A percentile compares a stretch with the other conserved stretches of the same genome.
Evolutionary conservation across 1,140 invertebrate species (phyloP).

Genomic region (Zeugodacus cucurbitae): DNA sequence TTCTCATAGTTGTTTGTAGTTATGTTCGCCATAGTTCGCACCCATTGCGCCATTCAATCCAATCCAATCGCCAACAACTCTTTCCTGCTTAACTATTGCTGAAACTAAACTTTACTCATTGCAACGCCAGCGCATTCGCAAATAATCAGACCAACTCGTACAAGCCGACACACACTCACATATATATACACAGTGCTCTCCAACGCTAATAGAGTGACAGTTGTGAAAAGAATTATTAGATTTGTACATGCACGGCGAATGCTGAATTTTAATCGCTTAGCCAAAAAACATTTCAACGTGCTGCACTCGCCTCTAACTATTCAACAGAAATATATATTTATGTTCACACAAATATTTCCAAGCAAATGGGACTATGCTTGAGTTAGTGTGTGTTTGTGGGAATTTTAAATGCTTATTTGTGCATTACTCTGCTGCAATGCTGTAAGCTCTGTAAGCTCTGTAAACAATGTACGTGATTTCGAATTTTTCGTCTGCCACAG

Average conservation of each 20-base stretch:
- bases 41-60: background rate
- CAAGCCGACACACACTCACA: background rate
- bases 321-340: background rate
- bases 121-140: background rate
- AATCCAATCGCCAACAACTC: background rate
- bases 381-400: background rate
- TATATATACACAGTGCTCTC: background rate
- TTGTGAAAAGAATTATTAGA: slow-evolving; percentile 62
- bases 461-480: slow-evolving; percentile 24
- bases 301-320: background rate
- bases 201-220: slow-evolving; percentile 60
- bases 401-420: background rate
- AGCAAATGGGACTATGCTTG: background rate
- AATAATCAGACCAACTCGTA: background rate
- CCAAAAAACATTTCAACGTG: slow-evolving; percentile 16
- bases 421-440: background rate
- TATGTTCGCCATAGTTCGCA: background rate
- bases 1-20: background rate
- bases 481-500: slow-evolving; percentile 5
- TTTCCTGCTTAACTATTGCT: background rate
- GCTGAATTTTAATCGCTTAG: slow-evolving; percentile 46
- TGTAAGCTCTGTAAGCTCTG: slow-evolving; percentile 19
- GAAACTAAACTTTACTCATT: slow-evolving; percentile 2
- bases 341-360: background rate
- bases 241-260: slow-evolving; percentile 58